A percentile compares a stretch with the other conserved stretches of the same genome.
These are phyloP conservation scores for Drosophila bipectinata DNA, from an alignment of 1,140 invertebrate genomes.

Conservation along the genomic window DNA sequence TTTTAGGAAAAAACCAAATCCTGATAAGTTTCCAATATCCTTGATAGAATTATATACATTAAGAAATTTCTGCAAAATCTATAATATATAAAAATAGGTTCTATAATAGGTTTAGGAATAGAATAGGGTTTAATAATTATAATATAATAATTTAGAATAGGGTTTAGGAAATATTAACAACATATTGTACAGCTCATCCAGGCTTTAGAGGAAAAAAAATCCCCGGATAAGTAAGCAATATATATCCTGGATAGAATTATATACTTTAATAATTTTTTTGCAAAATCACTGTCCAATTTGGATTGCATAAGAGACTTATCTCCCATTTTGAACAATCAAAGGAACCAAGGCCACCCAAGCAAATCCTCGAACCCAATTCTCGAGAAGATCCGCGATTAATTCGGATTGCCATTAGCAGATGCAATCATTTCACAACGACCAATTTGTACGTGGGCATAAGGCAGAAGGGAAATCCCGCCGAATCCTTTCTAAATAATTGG, in stretches of 20 bases:
- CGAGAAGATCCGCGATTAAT: constrained; percentile 15
- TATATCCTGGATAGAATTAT: not conserved
- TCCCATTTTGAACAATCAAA: constrained; percentile 1
- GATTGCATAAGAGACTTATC: constrained; percentile 14
- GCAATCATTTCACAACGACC: constrained; percentile 36
- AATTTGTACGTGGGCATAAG: constrained; percentile 40
- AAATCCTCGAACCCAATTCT: constrained; percentile 9
- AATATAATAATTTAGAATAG: too few species aligned
- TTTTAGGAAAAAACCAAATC: too few species aligned
- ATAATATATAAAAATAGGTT: too few species aligned
- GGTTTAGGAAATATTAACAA: too few species aligned
- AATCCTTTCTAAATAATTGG: constrained; percentile 79
- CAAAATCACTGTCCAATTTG: not conserved
- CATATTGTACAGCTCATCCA: too few species aligned
- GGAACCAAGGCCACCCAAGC: constrained; percentile 31
- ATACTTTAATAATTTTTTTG: not conserved
- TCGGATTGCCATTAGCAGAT: constrained; percentile 34
- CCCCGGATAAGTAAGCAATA: too few species aligned
- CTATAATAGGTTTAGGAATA: too few species aligned
- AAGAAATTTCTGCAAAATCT: not conserved
- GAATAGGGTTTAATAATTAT: too few species aligned
- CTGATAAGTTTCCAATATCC: not conserved
- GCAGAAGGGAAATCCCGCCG: constrained; percentile 54
- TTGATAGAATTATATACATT: not conserved
- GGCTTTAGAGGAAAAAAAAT: too few species aligned